Base-by-base conservation (phyloP, 2,797 vertebrate genomes). In the Odontamblyopus rebecca region DNA sequence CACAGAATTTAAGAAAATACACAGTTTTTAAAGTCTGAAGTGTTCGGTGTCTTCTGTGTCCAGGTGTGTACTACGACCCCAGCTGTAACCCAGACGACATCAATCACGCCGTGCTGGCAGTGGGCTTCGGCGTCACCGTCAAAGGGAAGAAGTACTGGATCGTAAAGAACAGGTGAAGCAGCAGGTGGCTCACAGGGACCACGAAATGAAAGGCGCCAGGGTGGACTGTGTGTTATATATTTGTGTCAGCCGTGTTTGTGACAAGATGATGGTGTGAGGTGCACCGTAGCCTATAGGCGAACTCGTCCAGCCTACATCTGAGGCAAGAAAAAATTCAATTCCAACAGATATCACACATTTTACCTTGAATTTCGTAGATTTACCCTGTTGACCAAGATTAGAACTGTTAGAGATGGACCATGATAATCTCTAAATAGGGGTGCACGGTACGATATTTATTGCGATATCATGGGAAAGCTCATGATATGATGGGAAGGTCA, bases 91-190 rank as follows among this genome's bases (percentile, higher is more conserved):
- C 91, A 0, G 93, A 95, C 0, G 91, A 96, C 75, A 86, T 99
- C 90, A 99, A 98, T 89, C 98, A 99, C 0, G 98, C 97, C 0
- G 92, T 99, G 73, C 86, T 99, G 89, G 95, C 93, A 0, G 98
- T 99, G 65, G 97, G 98, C 7, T 99, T 95, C 0, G 98, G 97
- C 3, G 83, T 90, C 0, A 95, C 91, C 83, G 71, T 91, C 77
- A 96, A 92, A 70, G 95, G 96, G 23, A 92, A 88, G 85, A 97
- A 98, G 77, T 96, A 93, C 88, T 99, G 96, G 96, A 98, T 99
- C 74, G 79, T 99, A 75, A 99, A 99, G 93, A 99, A 99, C 96
- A 99, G 98, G 98, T 99, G 51, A 32, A 11, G 67, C 77, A 82
- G 73, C 87, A 85, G 88, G 76, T 83, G 86, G 78, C 69, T 69